Percentiles rank a stretch among this genome's conserved stretches.
phyloP scores from a whole-genome alignment of 1,140 invertebrate genomes.

The Drosophila erecta region DNA sequence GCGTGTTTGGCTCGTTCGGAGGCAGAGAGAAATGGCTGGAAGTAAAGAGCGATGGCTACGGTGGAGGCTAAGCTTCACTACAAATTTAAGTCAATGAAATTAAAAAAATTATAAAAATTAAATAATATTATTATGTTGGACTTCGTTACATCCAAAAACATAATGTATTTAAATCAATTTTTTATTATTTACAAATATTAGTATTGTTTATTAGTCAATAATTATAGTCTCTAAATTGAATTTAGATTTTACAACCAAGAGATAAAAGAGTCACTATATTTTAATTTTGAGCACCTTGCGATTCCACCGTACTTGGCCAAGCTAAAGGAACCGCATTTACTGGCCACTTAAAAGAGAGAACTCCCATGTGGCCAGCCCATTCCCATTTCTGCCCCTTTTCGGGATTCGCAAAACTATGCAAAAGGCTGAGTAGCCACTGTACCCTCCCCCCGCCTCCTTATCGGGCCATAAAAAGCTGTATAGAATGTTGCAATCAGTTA shows the following conservation, averaged over 20 bases:
- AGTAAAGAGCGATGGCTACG: constrained; percentile 6
- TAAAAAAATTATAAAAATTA: no score
- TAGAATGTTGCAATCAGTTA: constrained; percentile 82
- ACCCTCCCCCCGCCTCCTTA: not conserved
- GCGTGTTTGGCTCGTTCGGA: constrained; percentile 53
- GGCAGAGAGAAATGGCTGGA: constrained; percentile 5
- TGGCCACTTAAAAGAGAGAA: constrained; percentile 70
- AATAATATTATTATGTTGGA: no score
- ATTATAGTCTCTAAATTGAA: no score
- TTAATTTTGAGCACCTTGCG: not conserved
- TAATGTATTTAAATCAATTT: no score
- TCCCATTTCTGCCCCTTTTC: not conserved
- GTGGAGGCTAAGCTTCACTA: not conserved
- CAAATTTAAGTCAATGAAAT: no score
- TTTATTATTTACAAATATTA: no score
- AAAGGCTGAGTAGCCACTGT: constrained; percentile 37
- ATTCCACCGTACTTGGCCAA: constrained; percentile 19
- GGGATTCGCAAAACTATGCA: constrained; percentile 49
- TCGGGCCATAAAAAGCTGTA: constrained; percentile 75
- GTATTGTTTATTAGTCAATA: no score
- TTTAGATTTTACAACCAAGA: no score
- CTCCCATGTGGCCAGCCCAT: constrained; percentile 54
- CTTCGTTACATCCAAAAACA: no score
- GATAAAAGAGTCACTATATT: no score
- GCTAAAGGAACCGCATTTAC: constrained; percentile 63